Evolutionary conservation across 2,113 vertebrate genomes (phyloP).

Genomic region (Pollimyrus isidori): DNA sequence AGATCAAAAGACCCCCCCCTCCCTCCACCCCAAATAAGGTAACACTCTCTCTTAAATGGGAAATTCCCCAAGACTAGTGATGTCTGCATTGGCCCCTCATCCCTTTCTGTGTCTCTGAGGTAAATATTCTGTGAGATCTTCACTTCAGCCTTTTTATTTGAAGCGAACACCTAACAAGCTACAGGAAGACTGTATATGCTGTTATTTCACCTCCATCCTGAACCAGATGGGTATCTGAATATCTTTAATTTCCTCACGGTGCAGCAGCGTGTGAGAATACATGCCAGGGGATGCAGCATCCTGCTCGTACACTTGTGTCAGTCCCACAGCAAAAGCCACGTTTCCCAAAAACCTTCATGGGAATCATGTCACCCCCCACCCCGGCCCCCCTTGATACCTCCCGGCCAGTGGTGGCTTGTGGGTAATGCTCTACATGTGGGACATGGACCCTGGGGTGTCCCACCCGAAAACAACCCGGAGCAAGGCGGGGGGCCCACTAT

Average conservation of each 20-base stretch:
- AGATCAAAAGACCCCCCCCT: conserved; percentile 13
- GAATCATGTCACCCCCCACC: not conserved
- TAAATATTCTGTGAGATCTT: not conserved
- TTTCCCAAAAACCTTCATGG: not conserved
- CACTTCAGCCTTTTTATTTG: not conserved
- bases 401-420: not conserved
- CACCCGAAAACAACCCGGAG: not conserved
- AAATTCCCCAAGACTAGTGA: not conserved
- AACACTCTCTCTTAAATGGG: not conserved
- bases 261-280: not conserved
- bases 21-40: conserved; percentile 1
- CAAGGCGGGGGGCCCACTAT: not conserved
- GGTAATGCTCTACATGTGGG: not conserved
- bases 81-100: not conserved
- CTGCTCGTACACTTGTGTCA: not conserved
- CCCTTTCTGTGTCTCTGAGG: not conserved
- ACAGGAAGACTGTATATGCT: not conserved
- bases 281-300: not conserved
- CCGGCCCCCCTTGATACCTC: not conserved
- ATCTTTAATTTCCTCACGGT: not conserved
- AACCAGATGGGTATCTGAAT: not conserved
- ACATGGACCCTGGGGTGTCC: not conserved
- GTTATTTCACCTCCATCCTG: not conserved
- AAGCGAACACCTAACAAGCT: not conserved
- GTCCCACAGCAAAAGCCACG: not conserved